These are phyloP conservation scores for Microcebus ravelobensis DNA, from an alignment of 2,113 vertebrate genomes.

Conservation along the genomic window DNA sequence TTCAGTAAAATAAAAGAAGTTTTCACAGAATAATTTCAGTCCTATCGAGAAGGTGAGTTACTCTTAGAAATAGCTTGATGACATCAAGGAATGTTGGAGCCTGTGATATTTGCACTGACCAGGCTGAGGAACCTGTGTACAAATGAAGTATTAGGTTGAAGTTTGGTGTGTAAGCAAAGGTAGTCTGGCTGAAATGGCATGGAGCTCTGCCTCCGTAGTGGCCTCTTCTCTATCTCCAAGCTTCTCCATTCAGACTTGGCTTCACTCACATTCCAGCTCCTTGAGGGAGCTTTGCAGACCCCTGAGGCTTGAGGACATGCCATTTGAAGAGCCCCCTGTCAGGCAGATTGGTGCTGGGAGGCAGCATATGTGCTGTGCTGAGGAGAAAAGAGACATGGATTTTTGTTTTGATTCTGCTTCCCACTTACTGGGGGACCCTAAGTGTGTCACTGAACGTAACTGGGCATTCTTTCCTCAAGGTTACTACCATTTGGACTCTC, in stretches of 20 bases:
- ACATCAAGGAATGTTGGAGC: neutral
- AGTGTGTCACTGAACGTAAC: neutral
- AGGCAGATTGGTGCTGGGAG: neutral
- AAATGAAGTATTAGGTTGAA: neutral
- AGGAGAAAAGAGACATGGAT: neutral
- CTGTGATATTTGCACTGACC: neutral
- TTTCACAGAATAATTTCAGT: neutral
- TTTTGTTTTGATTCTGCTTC: neutral
- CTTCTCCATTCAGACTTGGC: neutral
- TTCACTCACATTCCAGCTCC: neutral
- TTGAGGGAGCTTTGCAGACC: neutral
- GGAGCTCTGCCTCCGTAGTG: neutral
- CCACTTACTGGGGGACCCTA: neutral
- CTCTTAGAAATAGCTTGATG: neutral
- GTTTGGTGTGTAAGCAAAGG: neutral
- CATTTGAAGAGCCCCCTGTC: neutral
- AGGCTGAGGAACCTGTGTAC: neutral
- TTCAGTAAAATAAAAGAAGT: neutral
- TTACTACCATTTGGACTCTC: neutral
- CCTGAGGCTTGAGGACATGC: no score
- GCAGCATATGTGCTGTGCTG: neutral
- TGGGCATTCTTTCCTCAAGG: neutral
- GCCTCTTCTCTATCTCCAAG: accelerated
- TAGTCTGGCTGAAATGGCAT: neutral
- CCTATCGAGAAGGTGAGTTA: neutral